Base-by-base conservation (phyloP, 2,888 invertebrate genomes). In the Cyaniris semiargus region DNA sequence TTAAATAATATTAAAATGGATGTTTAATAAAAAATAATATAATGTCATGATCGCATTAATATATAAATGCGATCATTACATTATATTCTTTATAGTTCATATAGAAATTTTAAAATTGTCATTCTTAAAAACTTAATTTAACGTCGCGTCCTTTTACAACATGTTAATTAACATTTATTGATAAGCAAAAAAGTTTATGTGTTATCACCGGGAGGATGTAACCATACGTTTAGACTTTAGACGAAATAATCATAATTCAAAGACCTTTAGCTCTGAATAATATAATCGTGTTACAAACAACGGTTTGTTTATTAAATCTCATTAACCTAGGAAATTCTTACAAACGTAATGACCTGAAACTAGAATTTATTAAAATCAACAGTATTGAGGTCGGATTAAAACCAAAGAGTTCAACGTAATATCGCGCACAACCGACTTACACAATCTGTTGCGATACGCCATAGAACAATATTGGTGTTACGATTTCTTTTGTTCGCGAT, bases 381-480 rank as follows among this genome's bases (percentile, higher is more conserved):
- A 23, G 13, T 23, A 66, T 31, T 66, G 15, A 66, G 66, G 27
- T 66, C 31, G 66, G 66, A 66, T 66, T 27, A 66, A 66, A 27
- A 31, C 60, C 27, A 66, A 27, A 27, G 66, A 66, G 27, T 66
- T 27, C 66, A 66, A 66, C 18, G 27, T 66, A 13, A 72, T 23
- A 74, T 23, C 21, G 74, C 27, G 44, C 48, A 48, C 18, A 48
- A 48, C 18, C 27, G 48, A 27, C 23, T 74, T 44, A 53, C 48
- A 48, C 74, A 74, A 74, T 48, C 48, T 74, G 27, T 74, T 74
- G 53, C 66, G 66, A 66, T 1, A 66, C 18, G 66, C 27, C 44
- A 53, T 48, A 7, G 74, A 74, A 48, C 23, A 44, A 72, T 23
- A 44, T 74, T 89, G 86, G 70, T 80, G 84, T 79, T 79, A 82